phyloP scores from a whole-genome alignment of 1,140 invertebrate species.

The Diabrotica virgifera region DNA sequence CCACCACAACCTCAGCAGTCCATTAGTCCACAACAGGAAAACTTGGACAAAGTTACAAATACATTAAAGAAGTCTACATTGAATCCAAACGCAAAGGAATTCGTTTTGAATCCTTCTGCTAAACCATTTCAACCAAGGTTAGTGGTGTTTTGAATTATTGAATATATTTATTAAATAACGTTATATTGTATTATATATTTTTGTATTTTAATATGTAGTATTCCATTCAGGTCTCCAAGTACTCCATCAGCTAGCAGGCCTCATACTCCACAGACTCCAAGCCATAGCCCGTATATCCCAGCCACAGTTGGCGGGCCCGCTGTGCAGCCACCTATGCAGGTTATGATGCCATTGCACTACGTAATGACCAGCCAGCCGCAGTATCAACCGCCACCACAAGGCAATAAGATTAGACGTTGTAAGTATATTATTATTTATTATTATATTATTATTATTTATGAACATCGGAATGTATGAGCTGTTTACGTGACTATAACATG shows the following conservation, averaged over 20 bases:
- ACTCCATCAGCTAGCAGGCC: constrained; percentile 68
- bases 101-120: constrained; percentile 76
- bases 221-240: constrained; percentile 56
- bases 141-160: constrained; percentile 8
- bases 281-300: constrained; percentile 45
- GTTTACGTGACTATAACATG: too few relatives aligned
- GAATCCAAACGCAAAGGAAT: constrained; percentile 87
- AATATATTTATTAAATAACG: not conserved
- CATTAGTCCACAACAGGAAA: constrained; percentile 34
- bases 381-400: constrained; percentile 45
- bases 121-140: constrained; percentile 76
- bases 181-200: not conserved
- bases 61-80: constrained; percentile 74
- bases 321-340: constrained; percentile 45
- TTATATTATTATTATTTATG: not conserved
- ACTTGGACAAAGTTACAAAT: constrained; percentile 58
- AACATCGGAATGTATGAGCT: too few relatives aligned
- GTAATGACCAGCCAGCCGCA: constrained; percentile 41
- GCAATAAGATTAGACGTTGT: constrained; percentile 44
- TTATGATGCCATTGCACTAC: constrained; percentile 42
- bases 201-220: not conserved
- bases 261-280: constrained; percentile 82
- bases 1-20: constrained; percentile 39
- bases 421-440: constrained; percentile 19
- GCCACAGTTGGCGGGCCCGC: constrained; percentile 36